A percentile compares a stretch with the other conserved stretches of the same genome.
These are phyloP conservation scores for Malurus splendens DNA, from an alignment of 2,797 vertebrate species.

Conservation along the genomic window DNA sequence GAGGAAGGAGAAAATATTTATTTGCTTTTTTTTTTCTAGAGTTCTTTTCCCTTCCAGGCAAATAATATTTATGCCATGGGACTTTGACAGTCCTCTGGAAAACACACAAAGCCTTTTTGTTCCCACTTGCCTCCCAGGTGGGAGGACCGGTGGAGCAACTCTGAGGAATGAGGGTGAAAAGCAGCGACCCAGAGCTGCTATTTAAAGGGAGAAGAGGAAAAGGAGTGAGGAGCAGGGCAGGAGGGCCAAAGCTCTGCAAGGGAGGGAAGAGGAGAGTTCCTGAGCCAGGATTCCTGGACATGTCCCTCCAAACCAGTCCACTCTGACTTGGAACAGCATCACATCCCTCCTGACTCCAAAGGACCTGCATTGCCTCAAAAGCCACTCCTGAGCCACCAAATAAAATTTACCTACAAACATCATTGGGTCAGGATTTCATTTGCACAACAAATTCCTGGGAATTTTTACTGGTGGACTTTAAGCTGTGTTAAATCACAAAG, in stretches of 20 bases:
- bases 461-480: not conserved
- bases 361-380: not conserved
- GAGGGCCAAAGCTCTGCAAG: not conserved
- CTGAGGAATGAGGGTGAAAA: not conserved
- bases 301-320: not conserved
- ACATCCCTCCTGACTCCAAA: not conserved
- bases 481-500: not conserved
- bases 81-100: slow-evolving; percentile 51
- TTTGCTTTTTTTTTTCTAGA: not conserved
- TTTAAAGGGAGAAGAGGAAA: not conserved
- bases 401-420: not conserved
- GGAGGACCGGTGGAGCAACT: slow-evolving; percentile 9
- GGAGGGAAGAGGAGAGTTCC: not conserved
- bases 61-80: slow-evolving; percentile 52
- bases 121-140: slow-evolving; percentile 32
- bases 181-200: accelerated
- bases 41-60: slow-evolving; percentile 53
- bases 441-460: not conserved
- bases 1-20: not conserved
- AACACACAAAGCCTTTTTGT: slow-evolving; percentile 71
- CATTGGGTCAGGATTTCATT: not conserved
- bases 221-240: not conserved
- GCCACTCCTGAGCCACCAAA: not conserved
- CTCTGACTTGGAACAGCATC: accelerated
- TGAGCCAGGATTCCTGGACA: not conserved